A percentile compares a stretch with the other conserved stretches of the same genome.
Conservation (phyloP, 2,113 vertebrate genomes). For the Tyto alba region DNA sequence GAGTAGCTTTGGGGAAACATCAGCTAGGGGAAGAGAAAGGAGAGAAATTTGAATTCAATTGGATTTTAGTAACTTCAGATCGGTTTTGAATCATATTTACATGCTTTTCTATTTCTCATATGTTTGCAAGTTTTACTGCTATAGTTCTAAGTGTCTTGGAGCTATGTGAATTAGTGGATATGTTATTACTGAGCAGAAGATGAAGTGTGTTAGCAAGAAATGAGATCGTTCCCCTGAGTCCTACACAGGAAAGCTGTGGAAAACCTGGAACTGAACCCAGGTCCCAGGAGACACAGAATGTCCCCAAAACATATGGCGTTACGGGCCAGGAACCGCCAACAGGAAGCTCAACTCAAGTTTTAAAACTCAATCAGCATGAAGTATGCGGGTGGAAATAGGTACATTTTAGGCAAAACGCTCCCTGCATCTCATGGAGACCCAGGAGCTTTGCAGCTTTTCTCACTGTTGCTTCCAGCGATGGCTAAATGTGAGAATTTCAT, state of each 20-base stretch:
- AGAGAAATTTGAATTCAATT: not conserved
- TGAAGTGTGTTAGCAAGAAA: not conserved
- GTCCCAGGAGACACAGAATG: not conserved
- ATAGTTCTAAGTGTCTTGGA: not conserved
- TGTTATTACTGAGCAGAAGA: not conserved
- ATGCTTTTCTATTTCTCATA: not conserved
- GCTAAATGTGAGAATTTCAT: not conserved
- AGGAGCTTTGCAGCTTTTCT: not conserved
- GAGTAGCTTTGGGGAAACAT: not conserved
- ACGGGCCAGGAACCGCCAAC: not conserved
- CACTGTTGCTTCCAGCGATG: not conserved
- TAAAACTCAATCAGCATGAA: not conserved
- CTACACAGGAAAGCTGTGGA: not conserved
- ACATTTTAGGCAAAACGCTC: not conserved
- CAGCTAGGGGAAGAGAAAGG: not conserved
- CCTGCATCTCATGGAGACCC: not conserved
- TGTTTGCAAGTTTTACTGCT: conserved; percentile 13
- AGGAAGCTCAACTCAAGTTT: not conserved
- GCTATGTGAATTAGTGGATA: not conserved
- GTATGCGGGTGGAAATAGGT: not conserved
- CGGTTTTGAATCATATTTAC: conserved; percentile 37
- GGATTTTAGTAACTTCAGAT: conserved; percentile 7
- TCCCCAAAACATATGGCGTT: rapidly evolving
- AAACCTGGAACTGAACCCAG: not conserved
- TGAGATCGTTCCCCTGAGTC: not conserved